A percentile compares a stretch with the other conserved stretches of the same genome.
Conservation (phyloP, 2,113 vertebrate species). For the Prionailurus bengalensis region DNA sequence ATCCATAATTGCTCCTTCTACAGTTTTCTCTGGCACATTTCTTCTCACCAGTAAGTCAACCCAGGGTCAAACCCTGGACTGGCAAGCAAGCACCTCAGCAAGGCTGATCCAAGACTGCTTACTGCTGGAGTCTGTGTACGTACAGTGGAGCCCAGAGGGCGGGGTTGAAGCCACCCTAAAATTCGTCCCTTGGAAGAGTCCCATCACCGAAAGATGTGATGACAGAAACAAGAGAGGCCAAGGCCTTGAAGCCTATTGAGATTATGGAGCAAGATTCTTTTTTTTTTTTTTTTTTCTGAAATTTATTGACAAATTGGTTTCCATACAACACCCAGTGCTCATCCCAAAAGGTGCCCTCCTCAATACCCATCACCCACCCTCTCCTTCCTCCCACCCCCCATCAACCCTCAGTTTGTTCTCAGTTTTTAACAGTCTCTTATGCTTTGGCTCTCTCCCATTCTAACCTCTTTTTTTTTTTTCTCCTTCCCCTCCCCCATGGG, state of each 20-base stretch:
- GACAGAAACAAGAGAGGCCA: neutral
- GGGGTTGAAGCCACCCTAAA: neutral
- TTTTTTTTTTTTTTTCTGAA: no score
- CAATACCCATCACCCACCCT: no score
- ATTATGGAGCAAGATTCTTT: neutral
- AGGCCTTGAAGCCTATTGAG: neutral
- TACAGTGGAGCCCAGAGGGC: rapidly evolving
- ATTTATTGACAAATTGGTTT: no score
- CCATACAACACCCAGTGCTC: no score
- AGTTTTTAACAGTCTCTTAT: no score
- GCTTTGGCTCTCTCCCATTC: no score
- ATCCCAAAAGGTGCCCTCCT: no score
- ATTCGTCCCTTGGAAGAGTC: neutral
- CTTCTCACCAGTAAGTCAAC: neutral
- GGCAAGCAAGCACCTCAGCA: neutral
- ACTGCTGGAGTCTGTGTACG: neutral
- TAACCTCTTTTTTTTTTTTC: no score
- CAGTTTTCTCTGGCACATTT: neutral
- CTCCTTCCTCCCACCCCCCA: no score
- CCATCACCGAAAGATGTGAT: neutral
- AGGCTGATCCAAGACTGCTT: neutral
- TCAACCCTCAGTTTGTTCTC: no score
- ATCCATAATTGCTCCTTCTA: neutral
- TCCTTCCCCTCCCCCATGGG: no score
- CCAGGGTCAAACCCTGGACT: neutral